These are phyloP conservation scores for Aradus depressus DNA, from an alignment of 2,888 invertebrate species.

Conservation along the genomic window DNA sequence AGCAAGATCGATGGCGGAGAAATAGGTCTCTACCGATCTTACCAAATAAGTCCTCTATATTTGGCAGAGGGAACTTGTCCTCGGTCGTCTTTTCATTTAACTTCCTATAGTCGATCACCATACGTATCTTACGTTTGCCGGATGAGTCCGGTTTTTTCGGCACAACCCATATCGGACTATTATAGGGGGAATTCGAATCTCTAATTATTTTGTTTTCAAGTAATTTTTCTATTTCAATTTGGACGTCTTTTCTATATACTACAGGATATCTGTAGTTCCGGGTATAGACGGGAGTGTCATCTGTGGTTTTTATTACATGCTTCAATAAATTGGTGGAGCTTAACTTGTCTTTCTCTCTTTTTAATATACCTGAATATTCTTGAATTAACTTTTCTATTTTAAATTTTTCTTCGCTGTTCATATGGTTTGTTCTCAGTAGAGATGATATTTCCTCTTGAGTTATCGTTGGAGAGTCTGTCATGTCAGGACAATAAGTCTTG, in stretches of 20 bases:
- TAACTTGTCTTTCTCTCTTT: conserved; percentile 9
- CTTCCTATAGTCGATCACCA: conserved; percentile 19
- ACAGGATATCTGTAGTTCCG: conserved; percentile 20
- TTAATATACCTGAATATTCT: conserved; percentile 15
- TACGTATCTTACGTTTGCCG: conserved; percentile 13
- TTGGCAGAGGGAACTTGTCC: conserved; percentile 18
- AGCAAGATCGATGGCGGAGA: conserved; percentile 9
- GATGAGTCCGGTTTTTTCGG: conserved; percentile 36
- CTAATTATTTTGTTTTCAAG: conserved; percentile 17
- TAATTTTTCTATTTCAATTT: conserved; percentile 15
- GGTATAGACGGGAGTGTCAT: conserved; percentile 18
- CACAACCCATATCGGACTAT: too few relatives aligned
- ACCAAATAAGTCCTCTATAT: conserved; percentile 17
- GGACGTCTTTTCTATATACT: conserved; percentile 11
- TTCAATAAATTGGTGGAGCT: conserved; percentile 7
- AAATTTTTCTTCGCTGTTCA: conserved; percentile 15
- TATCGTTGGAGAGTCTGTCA: too few relatives aligned
- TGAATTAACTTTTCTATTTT: neutral
- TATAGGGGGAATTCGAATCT: conserved; percentile 11
- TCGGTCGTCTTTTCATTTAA: conserved; percentile 17
- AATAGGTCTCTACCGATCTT: conserved; percentile 18
- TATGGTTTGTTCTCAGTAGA: conserved; percentile 11
- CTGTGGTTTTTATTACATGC: conserved; percentile 17
- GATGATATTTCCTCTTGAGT: too few relatives aligned
- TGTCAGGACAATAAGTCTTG: too few relatives aligned